Percentiles rank a stretch among this genome's conserved stretches.
phyloP scores from a whole-genome alignment of 2,888 invertebrate species.

The Pollenia angustigena region DNA sequence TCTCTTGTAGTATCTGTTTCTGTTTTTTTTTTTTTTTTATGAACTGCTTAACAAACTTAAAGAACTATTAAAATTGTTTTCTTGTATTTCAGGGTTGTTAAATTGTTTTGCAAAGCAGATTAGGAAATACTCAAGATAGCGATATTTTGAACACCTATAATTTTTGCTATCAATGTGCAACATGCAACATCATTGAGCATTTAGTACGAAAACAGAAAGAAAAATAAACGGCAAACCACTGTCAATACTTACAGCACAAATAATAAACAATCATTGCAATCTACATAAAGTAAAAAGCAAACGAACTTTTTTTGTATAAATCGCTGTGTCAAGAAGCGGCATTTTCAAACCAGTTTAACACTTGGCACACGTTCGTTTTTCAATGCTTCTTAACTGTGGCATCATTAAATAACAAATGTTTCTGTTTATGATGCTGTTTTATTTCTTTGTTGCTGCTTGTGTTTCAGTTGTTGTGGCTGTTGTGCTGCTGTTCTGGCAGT shows the following conservation, averaged over 20 bases:
- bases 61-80: conserved; percentile 66
- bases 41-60: conserved; percentile 63
- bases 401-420: conserved; percentile 56
- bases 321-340: conserved; percentile 20
- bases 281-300: conserved; percentile 43
- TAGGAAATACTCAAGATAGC: conserved; percentile 26
- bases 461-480: not conserved
- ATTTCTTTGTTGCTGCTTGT: conserved; percentile 74
- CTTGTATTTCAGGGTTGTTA: conserved; percentile 52
- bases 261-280: conserved; percentile 59
- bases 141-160: conserved; percentile 49
- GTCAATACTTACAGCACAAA: conserved; percentile 58
- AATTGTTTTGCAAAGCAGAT: conserved; percentile 24
- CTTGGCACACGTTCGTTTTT: conserved; percentile 76
- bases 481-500: conserved; percentile 55
- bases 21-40: conserved; percentile 40
- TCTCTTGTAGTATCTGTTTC: not conserved
- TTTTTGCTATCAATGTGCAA: conserved; percentile 22
- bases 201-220: not conserved
- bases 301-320: conserved; percentile 2
- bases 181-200: not conserved
- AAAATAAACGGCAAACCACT: conserved; percentile 34
- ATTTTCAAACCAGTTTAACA: conserved; percentile 77
- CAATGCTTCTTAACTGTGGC: conserved; percentile 32
- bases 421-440: not conserved